These are phyloP conservation scores for Ceyx erithaca DNA, from an alignment of 2,797 vertebrate species.

Conservation along the genomic window DNA sequence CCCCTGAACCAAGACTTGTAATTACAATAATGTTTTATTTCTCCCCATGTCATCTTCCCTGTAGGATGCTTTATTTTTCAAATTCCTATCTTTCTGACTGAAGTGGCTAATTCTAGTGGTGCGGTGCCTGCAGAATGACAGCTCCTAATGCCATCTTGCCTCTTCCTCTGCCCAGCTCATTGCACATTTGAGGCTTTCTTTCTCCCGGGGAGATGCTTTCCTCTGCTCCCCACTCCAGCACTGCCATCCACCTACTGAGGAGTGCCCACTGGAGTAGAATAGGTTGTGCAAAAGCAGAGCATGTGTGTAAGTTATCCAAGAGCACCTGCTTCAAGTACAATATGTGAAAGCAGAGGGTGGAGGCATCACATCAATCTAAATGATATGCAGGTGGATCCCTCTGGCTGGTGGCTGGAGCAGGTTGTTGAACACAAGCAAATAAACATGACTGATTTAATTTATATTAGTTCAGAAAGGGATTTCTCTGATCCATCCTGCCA, in stretches of 20 bases:
- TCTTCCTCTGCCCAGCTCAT: background rate
- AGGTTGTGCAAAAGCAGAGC: background rate
- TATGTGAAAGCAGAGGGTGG: background rate
- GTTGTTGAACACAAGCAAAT: background rate
- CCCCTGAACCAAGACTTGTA: background rate
- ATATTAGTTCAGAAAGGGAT: background rate
- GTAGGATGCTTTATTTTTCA: background rate
- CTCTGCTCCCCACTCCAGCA: background rate
- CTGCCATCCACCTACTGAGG: background rate
- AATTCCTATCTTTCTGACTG: background rate
- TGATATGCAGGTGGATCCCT: background rate
- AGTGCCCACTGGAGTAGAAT: background rate
- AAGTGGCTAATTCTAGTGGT: background rate
- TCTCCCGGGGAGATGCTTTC: background rate
- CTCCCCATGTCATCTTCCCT: background rate
- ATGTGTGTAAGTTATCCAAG: background rate
- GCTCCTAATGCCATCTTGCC: background rate
- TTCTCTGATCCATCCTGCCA: background rate
- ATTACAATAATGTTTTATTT: background rate
- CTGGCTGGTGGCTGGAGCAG: background rate
- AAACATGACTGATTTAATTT: background rate
- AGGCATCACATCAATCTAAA: background rate
- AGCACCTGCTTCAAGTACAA: background rate
- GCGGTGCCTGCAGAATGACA: accelerated
- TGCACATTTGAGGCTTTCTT: background rate